Base-by-base conservation (phyloP, 1,140 invertebrate genomes). In the Melanaphis sacchari region DNA sequence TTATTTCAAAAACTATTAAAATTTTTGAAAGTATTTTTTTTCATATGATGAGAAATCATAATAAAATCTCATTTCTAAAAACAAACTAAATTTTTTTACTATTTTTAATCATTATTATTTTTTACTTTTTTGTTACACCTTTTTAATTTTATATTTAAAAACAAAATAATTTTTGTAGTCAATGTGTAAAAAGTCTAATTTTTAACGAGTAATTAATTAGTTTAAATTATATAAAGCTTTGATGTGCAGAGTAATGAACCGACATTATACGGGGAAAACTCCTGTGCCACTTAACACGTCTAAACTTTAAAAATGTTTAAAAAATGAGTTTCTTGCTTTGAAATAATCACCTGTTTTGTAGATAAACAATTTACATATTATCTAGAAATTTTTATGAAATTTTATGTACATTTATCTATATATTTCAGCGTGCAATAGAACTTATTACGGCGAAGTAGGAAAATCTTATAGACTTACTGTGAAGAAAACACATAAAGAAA, bases 381-480 rank as follows among this genome's bases (percentile, higher is more conserved):
- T n/a, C 0, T 18, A 76, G 18, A 76, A n/a, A n/a, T 6, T 15
- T 1, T 76, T n/a, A 76, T n/a, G 2, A 36, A 36, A n/a, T 76
- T 15, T 43, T 15, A 85, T n/a, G 4, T 85, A 1, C 24, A 43
- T 15, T 43, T 85, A 36, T 46, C 0, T 46, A 7, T 31, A 94
- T 93, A 91, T 96, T 96, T 41, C 96, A 95, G 97, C 97, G 81
- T 98, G 98, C 95, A 98, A 98, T 95, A 96, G 97, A 94, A 98
- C 98, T 52, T 98, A 98, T 95, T 98, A 98, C 95, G 98, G 98
- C n/a, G 97, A 97, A 94, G 96, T 97, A 94, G 97, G 97, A 84
- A 96, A 97, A 94, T 98, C 97, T 40, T 98, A 98, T 95, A 96
- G 97, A 94, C 95, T 98, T 95, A 96, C 96, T 94, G 96, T 98